Percentiles rank a stretch among this genome's conserved stretches.
These are phyloP conservation scores for Papilio xuthus DNA, from an alignment of 1,140 invertebrate species.

Conservation along the genomic window DNA sequence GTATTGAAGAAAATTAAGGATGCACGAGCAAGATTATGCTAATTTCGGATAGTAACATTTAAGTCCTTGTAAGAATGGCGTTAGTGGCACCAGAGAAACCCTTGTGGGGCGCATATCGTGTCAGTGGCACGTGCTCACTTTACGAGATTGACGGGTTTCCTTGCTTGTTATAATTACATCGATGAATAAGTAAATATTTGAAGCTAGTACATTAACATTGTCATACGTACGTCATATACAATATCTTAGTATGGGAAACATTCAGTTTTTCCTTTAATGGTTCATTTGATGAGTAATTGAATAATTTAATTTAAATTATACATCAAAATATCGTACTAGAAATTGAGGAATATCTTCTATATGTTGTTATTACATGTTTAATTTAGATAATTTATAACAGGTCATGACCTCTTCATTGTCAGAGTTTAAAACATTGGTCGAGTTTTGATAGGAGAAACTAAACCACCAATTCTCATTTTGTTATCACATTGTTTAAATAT, in stretches of 20 bases:
- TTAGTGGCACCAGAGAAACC: slow-evolving; percentile 25
- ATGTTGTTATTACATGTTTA: background rate
- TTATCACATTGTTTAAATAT: background rate
- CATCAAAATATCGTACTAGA: background rate
- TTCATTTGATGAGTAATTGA: background rate
- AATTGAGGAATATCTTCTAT: background rate
- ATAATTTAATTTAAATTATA: background rate
- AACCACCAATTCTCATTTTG: background rate
- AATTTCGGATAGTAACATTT: slow-evolving; percentile 4
- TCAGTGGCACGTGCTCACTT: slow-evolving; percentile 34
- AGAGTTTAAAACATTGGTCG: background rate
- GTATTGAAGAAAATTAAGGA: background rate
- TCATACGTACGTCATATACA: background rate
- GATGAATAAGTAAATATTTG: slow-evolving; percentile 13
- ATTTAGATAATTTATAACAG: background rate
- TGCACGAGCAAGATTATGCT: background rate
- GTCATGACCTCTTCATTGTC: background rate
- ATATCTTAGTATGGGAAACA: background rate
- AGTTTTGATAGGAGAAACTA: background rate
- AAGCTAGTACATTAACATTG: background rate
- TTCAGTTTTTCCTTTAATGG: background rate
- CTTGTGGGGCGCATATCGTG: slow-evolving; percentile 23
- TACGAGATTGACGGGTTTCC: slow-evolving; percentile 37
- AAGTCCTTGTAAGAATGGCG: slow-evolving; percentile 14
- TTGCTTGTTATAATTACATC: slow-evolving; percentile 29